phyloP scores from a whole-genome alignment of 2,797 vertebrate species.

The Crocodylus rhombifer region DNA sequence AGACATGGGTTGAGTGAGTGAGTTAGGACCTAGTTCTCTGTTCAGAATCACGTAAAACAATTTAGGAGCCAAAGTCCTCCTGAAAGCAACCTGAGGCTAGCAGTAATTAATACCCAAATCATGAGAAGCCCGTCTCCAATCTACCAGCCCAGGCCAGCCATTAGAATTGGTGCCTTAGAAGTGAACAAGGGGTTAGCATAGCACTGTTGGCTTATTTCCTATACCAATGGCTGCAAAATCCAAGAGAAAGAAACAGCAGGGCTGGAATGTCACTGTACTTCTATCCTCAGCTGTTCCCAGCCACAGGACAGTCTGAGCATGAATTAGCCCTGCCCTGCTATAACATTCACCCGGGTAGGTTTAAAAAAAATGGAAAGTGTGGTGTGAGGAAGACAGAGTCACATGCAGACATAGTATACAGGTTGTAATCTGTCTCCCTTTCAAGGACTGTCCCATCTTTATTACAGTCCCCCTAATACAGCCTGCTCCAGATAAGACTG shows the following conservation, averaged over 20 bases:
- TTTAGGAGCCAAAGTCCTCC: background rate
- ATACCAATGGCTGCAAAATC: too few relatives aligned
- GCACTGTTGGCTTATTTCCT: too few relatives aligned
- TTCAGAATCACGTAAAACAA: background rate
- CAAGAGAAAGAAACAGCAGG: too few relatives aligned
- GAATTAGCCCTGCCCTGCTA: background rate
- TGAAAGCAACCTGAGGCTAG: background rate
- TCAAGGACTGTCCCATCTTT: too few relatives aligned
- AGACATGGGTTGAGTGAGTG: background rate
- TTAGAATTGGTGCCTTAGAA: background rate
- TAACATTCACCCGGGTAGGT: too few relatives aligned
- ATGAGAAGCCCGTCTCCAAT: background rate
- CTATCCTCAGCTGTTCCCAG: background rate
- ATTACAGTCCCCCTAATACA: too few relatives aligned
- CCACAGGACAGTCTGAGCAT: background rate
- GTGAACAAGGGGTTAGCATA: background rate
- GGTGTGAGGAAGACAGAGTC: too few relatives aligned
- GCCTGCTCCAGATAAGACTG: too few relatives aligned
- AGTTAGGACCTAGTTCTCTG: background rate
- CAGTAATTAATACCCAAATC: background rate
- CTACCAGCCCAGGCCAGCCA: background rate
- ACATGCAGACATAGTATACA: too few relatives aligned
- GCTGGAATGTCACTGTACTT: background rate
- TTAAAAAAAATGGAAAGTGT: too few relatives aligned
- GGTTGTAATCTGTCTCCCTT: too few relatives aligned